These are phyloP conservation scores for Barbus barbus DNA, from an alignment of 2,113 vertebrate genomes.

Conservation along the genomic window DNA sequence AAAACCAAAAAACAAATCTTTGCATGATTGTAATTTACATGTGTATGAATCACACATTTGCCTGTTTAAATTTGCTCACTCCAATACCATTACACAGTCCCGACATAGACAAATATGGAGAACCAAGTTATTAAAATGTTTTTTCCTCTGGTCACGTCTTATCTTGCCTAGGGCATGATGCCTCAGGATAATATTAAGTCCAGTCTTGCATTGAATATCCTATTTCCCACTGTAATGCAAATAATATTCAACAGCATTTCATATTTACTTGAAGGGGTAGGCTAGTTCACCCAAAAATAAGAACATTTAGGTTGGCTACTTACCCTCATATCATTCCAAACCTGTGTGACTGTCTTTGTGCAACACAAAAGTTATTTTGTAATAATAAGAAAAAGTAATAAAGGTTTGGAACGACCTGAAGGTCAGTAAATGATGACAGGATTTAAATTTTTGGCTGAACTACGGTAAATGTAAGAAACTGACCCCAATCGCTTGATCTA, in stretches of 20 bases:
- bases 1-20: neutral
- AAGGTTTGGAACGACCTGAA: neutral
- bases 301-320: neutral
- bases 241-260: neutral
- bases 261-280: neutral
- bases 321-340: neutral
- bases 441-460: neutral
- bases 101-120: neutral
- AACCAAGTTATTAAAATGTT: neutral
- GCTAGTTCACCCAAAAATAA: neutral
- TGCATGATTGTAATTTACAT: neutral
- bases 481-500: neutral
- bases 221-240: neutral
- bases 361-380: neutral
- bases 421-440: neutral
- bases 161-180: conserved; percentile 15
- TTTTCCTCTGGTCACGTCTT: neutral
- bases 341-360: neutral
- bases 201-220: neutral
- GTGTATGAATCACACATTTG: neutral
- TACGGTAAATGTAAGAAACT: neutral
- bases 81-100: neutral
- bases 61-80: neutral
- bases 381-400: neutral
- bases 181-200: conserved; percentile 11